phyloP scores from a whole-genome alignment of 2,797 vertebrate genomes.

The Etheostoma nigrum region DNA sequence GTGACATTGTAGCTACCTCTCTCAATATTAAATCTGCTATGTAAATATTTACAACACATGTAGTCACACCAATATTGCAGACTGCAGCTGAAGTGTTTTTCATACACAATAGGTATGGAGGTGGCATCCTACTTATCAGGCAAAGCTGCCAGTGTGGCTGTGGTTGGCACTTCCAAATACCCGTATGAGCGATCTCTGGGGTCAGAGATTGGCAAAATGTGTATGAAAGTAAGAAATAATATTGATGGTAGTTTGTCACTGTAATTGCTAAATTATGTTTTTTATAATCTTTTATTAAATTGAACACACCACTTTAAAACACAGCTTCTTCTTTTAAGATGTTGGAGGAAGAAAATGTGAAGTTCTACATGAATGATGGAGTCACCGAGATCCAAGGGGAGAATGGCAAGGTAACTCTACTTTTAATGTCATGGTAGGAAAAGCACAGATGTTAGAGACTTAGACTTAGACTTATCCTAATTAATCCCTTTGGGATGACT shows the following conservation, averaged over 20 bases:
- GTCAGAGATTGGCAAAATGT: conserved; percentile 85
- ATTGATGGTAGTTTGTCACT: background rate
- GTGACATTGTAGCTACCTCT: background rate
- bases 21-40: background rate
- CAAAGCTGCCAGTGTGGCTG: conserved; percentile 83
- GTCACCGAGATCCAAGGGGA: conserved; percentile 86
- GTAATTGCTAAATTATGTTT: background rate
- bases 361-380: conserved; percentile 87
- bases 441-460: background rate
- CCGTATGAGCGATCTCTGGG: conserved; percentile 87
- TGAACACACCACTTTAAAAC: conserved; percentile 1
- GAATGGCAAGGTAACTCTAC: conserved; percentile 82
- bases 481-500: no score
- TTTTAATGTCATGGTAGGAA: background rate
- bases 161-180: conserved; percentile 83
- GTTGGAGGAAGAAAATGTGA: conserved; percentile 87
- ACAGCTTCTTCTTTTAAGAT: conserved; percentile 79
- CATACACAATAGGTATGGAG: conserved; percentile 88
- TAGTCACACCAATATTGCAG: background rate
- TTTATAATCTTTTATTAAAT: background rate
- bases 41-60: background rate
- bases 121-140: conserved; percentile 87
- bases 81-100: background rate
- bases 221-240: conserved; percentile 84
- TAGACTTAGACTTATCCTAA: no score